A percentile compares a stretch with the other conserved stretches of the same genome.
These are phyloP conservation scores for Glossosoma conforme DNA, from an alignment of 1,140 invertebrate species.

Conservation along the genomic window DNA sequence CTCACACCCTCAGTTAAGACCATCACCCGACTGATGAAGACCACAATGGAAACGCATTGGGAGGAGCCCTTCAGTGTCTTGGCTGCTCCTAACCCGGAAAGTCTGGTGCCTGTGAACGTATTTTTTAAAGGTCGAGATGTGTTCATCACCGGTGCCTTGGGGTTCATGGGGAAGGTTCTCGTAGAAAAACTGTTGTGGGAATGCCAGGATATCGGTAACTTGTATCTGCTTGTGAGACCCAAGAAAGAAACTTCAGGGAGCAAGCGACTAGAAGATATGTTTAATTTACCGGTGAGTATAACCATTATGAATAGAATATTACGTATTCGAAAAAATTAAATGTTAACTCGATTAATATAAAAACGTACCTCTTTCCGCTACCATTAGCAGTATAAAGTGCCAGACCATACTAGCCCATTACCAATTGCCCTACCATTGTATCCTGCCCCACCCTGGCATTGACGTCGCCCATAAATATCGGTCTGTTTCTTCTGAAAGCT, in stretches of 20 bases:
- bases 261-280: slow-evolving; percentile 35
- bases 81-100: slow-evolving; percentile 23
- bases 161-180: slow-evolving; percentile 71
- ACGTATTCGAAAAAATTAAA: not conserved
- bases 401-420: too few relatives aligned
- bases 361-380: too few relatives aligned
- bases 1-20: too few relatives aligned
- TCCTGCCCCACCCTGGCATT: too few relatives aligned
- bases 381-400: too few relatives aligned
- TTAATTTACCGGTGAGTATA: slow-evolving; percentile 21
- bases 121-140: slow-evolving; percentile 35
- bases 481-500: too few relatives aligned
- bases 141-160: slow-evolving; percentile 56
- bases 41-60: too few relatives aligned
- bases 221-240: slow-evolving; percentile 53
- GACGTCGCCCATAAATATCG: too few relatives aligned
- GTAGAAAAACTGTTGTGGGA: slow-evolving; percentile 59
- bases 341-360: not conserved
- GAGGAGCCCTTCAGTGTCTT: too few relatives aligned
- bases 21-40: too few relatives aligned
- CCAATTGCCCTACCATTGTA: too few relatives aligned
- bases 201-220: slow-evolving; percentile 51
- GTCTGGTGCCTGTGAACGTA: slow-evolving; percentile 35
- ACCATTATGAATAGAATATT: too few relatives aligned
- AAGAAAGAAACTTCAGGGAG: slow-evolving; percentile 48